Conservation (phyloP, 2,888 invertebrate species). For the Incurvaria masculella region DNA sequence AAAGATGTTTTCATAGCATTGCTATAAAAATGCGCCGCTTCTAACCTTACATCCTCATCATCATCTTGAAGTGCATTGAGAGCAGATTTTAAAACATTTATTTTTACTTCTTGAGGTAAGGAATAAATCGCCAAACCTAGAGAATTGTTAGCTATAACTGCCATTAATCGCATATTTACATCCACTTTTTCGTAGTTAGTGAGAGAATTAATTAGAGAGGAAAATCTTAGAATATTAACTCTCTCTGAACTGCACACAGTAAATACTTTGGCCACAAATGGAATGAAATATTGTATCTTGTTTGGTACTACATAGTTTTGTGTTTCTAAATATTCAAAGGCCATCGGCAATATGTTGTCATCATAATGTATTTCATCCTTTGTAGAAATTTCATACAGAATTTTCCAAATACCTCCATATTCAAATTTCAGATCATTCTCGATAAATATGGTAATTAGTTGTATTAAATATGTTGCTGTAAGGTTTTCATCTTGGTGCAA, state of each 20-base stretch:
- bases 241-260: constrained; percentile 5
- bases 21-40: constrained; percentile 31
- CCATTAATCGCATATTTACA: constrained; percentile 36
- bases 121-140: constrained; percentile 24
- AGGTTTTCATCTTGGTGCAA: constrained; percentile 19
- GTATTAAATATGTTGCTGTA: constrained; percentile 18
- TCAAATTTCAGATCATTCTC: constrained; percentile 21
- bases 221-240: constrained; percentile 19
- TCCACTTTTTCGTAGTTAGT: constrained; percentile 32
- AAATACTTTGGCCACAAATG: constrained; percentile 29
- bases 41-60: constrained; percentile 44
- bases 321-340: constrained; percentile 18
- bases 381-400: constrained; percentile 31
- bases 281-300: constrained; percentile 32
- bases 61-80: constrained; percentile 55
- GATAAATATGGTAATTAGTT: constrained; percentile 26
- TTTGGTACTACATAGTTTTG: constrained; percentile 20
- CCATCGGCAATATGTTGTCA: constrained; percentile 12
- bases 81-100: constrained; percentile 33
- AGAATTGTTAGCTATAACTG: constrained; percentile 39
- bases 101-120: constrained; percentile 27
- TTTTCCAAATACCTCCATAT: constrained; percentile 29
- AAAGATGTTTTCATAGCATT: constrained; percentile 20
- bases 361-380: constrained; percentile 21
- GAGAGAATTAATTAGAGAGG: constrained; percentile 25